Evolutionary conservation across 2,797 vertebrate species (phyloP), one percentile per base, ranked within the genome.

Genomic region (Rhinatrema bivittatum): DNA sequence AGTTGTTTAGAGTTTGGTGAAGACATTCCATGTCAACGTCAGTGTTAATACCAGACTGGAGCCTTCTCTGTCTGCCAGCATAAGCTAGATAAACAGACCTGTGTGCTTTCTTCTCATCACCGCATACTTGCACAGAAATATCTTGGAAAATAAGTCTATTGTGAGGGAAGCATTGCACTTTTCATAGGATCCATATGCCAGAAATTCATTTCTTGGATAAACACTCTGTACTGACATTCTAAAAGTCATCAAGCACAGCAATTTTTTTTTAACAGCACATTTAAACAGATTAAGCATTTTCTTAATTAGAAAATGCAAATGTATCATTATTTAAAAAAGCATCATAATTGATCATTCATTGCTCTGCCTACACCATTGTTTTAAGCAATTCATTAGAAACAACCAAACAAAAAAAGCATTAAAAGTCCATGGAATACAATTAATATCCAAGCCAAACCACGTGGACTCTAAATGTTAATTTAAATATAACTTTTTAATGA

Each of bases 11-110:
- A 81, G 67, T 80, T 82, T 75, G 74, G 79, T 70, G 74, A 87
- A 87, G 82, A 72, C 83, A 86, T 90, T 88, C 87, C 82, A 51
- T 70, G 72, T 80, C 73, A 78, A 64, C n/a, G 78, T 81, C 72
- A 69, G 79, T 81, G 78, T 84, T 87, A 88, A 89, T 81, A 88
- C 81, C 83, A 89, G 81, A 65, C 88, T 90, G 88, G 88, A 93
- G 89, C 84, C 88, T 76, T 71, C 57, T 69, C 76, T 78, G 84
- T 87, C 86, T 84, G 82, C 79, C 81, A 76, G 72, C 65, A 61
- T 59, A 39, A 60, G 84, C 84, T 88, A 82, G 82, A 90, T 91
- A 91, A 92, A 91, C 88, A 75, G 73, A 77, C 65, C 85, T 75
- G 69, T 78, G 77, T 83, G 82, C 81, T 82, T 83, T 81, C 70